Base-by-base conservation (phyloP, 2,113 vertebrate genomes). In the Engraulis encrasicolus region DNA sequence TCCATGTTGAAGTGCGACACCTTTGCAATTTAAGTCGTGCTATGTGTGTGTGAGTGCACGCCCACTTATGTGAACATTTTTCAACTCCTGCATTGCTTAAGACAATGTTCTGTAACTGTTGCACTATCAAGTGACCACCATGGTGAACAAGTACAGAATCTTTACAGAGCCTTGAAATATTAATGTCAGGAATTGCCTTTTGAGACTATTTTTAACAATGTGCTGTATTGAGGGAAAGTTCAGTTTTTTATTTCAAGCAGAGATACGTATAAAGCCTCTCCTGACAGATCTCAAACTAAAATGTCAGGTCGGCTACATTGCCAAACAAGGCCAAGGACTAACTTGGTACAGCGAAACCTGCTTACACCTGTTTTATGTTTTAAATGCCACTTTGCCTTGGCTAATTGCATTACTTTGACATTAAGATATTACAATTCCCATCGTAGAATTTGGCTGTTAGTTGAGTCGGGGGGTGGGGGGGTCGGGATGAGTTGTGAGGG, bases 281-380 rank as follows among this genome's bases (percentile, higher is more conserved):
- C 81, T 86, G n/a, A 89, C 82, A 91, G 83, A 86, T 88, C 89
- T 90, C 91, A 81, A 86, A 91, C 83, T 83, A n/a, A 91, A 92
- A 91, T 92, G 91, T 90, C 91, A 93, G 23, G 58, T 84, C 84
- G 84, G 66, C 80, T 83, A 84, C 78, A 86, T 78, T 81, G 79
- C 54, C 45, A 88, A 89, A 88, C 83, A 85, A 40, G 84, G 0
- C n/a, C 82, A 52, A 80, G 50, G 49, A 4, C 27, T 17, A 34
- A 82, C 78, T 82, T 20, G 82, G 78, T 82, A 23, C 86, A 83
- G 78, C 78, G 52, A 34, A n/a, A 2, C 84, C 71, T 66, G 80
- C 79, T 19, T 18, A n/a, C 6, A 89, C 90, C 86, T 88, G 87
- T 90, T 85, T 81, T 87, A 85, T 89, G 81, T 54, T 79, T 82